Evolutionary conservation across 2,113 vertebrate species (phyloP).

Genomic region (Origma solitaria): DNA sequence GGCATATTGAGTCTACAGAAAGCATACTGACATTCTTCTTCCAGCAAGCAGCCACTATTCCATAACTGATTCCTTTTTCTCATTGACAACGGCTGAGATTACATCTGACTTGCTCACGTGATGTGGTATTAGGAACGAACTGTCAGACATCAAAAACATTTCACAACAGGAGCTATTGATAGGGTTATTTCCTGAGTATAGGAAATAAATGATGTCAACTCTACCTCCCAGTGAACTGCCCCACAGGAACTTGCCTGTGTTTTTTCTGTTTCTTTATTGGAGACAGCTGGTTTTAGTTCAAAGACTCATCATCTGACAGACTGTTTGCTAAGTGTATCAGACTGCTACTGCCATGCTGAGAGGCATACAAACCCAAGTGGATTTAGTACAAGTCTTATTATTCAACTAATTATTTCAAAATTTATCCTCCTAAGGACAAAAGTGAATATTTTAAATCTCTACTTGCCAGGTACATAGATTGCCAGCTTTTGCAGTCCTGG

Average conservation of each 20-base stretch:
- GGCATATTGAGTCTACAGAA: neutral
- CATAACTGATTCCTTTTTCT: conserved; percentile 48
- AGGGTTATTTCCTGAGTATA: conserved; percentile 46
- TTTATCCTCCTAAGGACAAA: neutral
- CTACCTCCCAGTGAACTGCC: conserved; percentile 27
- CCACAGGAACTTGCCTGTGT: neutral
- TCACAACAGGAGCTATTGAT: conserved; percentile 67
- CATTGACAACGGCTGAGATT: conserved; percentile 45
- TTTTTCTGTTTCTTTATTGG: neutral
- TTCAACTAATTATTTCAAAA: neutral
- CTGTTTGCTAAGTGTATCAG: neutral
- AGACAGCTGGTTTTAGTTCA: conserved; percentile 35
- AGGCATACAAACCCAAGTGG: neutral
- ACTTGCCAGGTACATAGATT: neutral
- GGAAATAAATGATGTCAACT: conserved; percentile 56
- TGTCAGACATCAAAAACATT: conserved; percentile 66
- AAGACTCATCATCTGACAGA: conserved; percentile 20
- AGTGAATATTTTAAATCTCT: neutral
- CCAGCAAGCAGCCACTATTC: conserved; percentile 7
- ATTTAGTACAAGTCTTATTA: neutral
- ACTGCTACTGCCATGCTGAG: neutral
- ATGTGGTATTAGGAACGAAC: conserved; percentile 59
- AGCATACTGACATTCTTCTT: conserved; percentile 1
- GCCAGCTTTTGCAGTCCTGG: neutral
- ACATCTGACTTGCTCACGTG: conserved; percentile 64